Evolutionary conservation across 2,888 invertebrate species (phyloP).

Genomic region (Cabera pusaria): DNA sequence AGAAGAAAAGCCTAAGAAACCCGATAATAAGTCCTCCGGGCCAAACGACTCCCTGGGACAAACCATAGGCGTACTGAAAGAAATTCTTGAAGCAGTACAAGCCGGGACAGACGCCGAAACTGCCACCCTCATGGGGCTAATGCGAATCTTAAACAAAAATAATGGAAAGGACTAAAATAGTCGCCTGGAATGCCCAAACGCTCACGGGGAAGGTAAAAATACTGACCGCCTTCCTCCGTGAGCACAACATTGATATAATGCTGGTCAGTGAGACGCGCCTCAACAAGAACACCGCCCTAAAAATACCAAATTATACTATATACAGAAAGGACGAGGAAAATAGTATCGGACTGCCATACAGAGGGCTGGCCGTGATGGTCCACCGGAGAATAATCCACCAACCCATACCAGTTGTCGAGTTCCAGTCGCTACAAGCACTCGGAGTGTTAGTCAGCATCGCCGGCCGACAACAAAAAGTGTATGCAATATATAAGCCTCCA

Average conservation of each 20-base stretch:
- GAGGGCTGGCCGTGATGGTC: constrained; percentile 2
- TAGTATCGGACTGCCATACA: not conserved
- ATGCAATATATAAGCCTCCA: not conserved
- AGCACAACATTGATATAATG: constrained; percentile 3
- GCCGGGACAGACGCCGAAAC: constrained; percentile 4
- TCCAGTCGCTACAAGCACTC: not conserved
- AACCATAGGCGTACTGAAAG: constrained; percentile 6
- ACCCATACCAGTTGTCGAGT: not conserved
- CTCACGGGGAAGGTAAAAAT: constrained; percentile 12
- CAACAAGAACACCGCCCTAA: not conserved
- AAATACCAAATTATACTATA: constrained; percentile 1
- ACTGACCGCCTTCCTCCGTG: constrained; percentile 12
- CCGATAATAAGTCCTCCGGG: no score
- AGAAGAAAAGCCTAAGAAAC: not conserved
- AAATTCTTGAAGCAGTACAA: constrained; percentile 10
- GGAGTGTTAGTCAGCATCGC: not conserved
- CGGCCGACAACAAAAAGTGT: no score
- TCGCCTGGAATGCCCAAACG: constrained; percentile 7
- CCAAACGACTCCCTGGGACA: constrained; percentile 1
- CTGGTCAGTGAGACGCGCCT: constrained; percentile 9
- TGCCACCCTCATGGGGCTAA: constrained; percentile 6
- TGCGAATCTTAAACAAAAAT: constrained; percentile 6
- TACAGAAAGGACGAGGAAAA: constrained; percentile 7
- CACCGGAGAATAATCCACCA: constrained; percentile 2
- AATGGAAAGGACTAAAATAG: constrained; percentile 7